These are phyloP conservation scores for Trematocara caparti DNA, from an alignment of 2,797 vertebrate genomes.

Conservation along the genomic window DNA sequence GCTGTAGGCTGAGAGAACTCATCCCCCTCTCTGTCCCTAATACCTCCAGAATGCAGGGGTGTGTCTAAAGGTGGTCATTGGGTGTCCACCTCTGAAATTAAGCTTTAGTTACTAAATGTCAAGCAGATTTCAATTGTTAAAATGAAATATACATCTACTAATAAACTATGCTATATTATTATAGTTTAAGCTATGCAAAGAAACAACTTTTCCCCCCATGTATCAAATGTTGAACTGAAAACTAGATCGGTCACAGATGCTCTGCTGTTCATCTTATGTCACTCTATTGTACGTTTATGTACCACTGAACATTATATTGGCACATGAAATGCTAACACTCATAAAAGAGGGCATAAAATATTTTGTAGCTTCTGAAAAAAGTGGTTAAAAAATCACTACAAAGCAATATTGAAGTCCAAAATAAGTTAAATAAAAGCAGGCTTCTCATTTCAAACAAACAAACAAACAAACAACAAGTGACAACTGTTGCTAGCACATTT, in stretches of 20 bases:
- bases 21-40: not conserved
- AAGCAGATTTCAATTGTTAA: not conserved
- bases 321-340: not conserved
- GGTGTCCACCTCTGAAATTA: not conserved
- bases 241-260: not conserved
- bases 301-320: not conserved
- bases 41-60: not conserved
- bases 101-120: not conserved
- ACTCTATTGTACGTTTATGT: not conserved
- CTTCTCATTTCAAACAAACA: not conserved
- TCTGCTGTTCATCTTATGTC: not conserved
- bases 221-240: not conserved
- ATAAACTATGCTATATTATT: not conserved
- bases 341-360: not conserved
- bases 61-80: not conserved
- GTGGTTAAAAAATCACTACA: not conserved
- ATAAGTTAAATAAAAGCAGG: not conserved
- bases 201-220: not conserved
- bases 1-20: not conserved
- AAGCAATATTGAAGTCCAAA: not conserved
- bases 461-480: not conserved
- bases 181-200: not conserved
- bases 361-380: not conserved
- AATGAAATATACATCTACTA: not conserved
- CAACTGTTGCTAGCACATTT: not conserved